Base-by-base conservation (phyloP, 2,113 vertebrate genomes). In the Forbesichthys papilliferus region DNA sequence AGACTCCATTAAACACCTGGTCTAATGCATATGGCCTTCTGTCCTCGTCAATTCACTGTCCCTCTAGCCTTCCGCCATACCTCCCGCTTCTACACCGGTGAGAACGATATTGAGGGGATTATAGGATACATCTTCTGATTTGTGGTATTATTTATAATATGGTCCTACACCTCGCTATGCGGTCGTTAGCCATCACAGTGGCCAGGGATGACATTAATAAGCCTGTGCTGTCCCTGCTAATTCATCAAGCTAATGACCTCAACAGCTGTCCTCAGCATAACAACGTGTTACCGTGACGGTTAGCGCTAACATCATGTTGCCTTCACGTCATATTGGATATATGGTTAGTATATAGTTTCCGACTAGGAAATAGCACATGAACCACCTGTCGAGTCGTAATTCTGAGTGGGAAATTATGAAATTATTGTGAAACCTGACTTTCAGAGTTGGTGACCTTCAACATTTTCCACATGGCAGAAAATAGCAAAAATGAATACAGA, bases 1-100 rank as follows among this genome's bases (percentile, higher is more conserved):
- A 69, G 74, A 87, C 80, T 80, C 85, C 74, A 90, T 89, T 85
- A 90, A 87, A 87, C 85, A 86, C 73, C 85, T 64, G 72, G 64
- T 34, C 75, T 75, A 78, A 81, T 79, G 81, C 46, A 61, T 53
- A 27, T 36, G 14, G 61, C 76, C 73, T 48, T 11, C 61, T 81
- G 84, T 71, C 78, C 55, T 27, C 57, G 9, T n/a, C 9, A 7
- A 7, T 16, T n/a, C 13, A 14, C 53, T 16, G 13, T 2, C 54
- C n/a, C 54, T 16, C 54, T 20, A 20, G 16, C 3, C 54, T 18
- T 16, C 8, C 54, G 9, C 16, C 49, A 27, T 14, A 12, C 16
- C 53, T 55, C 53, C n/a, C 13, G 7, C 53, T 16, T n/a, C 16
- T 16, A 42, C 36, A 42, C 7, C 36, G 7, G 36, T 42, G 36